phyloP scores from a whole-genome alignment of 2,797 vertebrate genomes.

The Lepus oiostolus region DNA sequence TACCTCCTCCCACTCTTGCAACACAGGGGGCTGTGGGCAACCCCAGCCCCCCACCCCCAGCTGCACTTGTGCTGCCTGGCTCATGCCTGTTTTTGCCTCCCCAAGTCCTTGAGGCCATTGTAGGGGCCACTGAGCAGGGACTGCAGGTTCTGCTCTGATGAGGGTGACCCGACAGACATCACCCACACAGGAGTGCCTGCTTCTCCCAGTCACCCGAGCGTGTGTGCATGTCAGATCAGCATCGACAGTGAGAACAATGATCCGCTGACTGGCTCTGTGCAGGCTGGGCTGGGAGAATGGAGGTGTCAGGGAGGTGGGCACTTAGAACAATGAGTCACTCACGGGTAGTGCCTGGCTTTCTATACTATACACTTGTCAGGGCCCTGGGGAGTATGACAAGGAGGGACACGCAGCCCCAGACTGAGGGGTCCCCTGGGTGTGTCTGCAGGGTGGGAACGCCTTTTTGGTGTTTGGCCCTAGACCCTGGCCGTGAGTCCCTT shows the following conservation, averaged over 20 bases:
- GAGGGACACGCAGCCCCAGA: not conserved
- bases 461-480: constrained; percentile 17
- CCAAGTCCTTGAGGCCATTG: not conserved
- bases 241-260: not conserved
- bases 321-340: not conserved
- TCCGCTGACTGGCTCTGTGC: constrained; percentile 15
- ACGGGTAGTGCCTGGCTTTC: constrained; percentile 48
- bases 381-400: not conserved
- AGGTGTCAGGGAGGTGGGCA: not conserved
- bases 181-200: not conserved
- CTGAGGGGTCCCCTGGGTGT: not conserved
- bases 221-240: not conserved
- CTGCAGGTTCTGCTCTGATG: not conserved
- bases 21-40: not conserved
- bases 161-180: not conserved
- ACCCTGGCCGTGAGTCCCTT: not conserved
- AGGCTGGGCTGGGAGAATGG: not conserved
- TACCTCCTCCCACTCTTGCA: not conserved
- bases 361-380: not conserved
- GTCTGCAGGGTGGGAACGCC: constrained; percentile 32
- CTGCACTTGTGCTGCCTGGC: not conserved
- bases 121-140: not conserved
- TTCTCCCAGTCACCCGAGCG: constrained; percentile 46
- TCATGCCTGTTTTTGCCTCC: not conserved
- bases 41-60: not conserved